phyloP scores from a whole-genome alignment of 2,888 invertebrate genomes.

The Mythimna albipuncta region DNA sequence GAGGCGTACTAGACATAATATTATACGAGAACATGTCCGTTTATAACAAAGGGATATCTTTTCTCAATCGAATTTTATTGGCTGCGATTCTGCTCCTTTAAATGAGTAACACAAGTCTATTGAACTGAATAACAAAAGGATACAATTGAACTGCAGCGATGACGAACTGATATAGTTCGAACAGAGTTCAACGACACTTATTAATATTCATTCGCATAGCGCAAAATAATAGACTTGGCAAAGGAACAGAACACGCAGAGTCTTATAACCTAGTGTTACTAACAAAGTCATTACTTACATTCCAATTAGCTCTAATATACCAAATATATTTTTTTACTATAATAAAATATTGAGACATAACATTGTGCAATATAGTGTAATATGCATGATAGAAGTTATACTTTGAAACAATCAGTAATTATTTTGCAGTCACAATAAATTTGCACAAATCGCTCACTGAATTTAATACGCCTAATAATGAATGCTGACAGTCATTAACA shows the following conservation, averaged over 20 bases:
- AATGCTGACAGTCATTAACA: constrained; percentile 66
- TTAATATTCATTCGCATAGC: constrained; percentile 9
- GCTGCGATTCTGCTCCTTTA: constrained; percentile 32
- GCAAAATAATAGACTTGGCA: constrained; percentile 7
- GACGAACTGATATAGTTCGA: neutral
- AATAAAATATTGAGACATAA: constrained; percentile 90
- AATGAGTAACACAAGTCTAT: neutral
- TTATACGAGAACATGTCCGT: constrained; percentile 37
- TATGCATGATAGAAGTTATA: constrained; percentile 85
- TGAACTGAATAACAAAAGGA: neutral
- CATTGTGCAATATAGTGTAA: constrained; percentile 88
- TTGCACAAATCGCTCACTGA: constrained; percentile 85
- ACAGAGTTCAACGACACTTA: constrained; percentile 8
- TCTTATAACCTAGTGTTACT: constrained; percentile 39
- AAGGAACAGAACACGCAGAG: constrained; percentile 43
- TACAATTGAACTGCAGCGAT: constrained; percentile 7
- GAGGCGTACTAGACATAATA: constrained; percentile 39
- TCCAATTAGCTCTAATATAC: constrained; percentile 75
- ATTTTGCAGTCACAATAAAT: constrained; percentile 85
- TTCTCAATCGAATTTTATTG: constrained; percentile 41
- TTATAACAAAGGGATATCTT: constrained; percentile 45
- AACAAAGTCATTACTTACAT: constrained; percentile 53
- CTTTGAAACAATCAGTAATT: constrained; percentile 85
- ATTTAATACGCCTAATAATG: constrained; percentile 70
- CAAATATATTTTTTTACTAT: constrained; percentile 76